Evolutionary conservation across 2,113 vertebrate genomes (phyloP).

Genomic region (Syrmaticus mikado): DNA sequence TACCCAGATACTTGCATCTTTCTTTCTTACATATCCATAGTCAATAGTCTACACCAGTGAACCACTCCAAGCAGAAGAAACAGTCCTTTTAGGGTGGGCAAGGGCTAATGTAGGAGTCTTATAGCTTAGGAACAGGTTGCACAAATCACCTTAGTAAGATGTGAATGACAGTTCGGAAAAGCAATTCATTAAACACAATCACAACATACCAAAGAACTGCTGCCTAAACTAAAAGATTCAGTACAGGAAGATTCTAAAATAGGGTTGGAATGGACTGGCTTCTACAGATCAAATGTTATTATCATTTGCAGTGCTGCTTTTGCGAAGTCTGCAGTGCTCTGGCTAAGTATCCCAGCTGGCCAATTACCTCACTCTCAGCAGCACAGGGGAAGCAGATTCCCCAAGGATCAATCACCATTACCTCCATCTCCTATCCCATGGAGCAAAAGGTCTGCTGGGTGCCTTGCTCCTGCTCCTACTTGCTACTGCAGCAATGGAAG

Average conservation of each 20-base stretch:
- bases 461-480: neutral
- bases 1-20: neutral
- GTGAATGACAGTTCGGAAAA: neutral
- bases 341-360: neutral
- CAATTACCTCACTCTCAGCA: neutral
- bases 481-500: too few relatives aligned
- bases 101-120: neutral
- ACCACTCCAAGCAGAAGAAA: neutral
- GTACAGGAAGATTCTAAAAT: neutral
- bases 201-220: neutral
- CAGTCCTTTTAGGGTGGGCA: neutral
- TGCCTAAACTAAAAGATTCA: neutral
- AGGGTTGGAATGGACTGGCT: neutral
- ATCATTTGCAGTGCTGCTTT: neutral
- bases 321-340: neutral
- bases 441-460: neutral
- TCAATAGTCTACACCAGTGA: neutral
- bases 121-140: neutral
- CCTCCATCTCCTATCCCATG: neutral
- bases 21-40: neutral
- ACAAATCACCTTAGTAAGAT: neutral
- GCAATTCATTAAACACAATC: neutral
- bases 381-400: fast-evolving
- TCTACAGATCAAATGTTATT: neutral
- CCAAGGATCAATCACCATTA: neutral